Evolutionary conservation across 2,888 invertebrate species (phyloP).

Genomic region (Oscheius onirici): DNA sequence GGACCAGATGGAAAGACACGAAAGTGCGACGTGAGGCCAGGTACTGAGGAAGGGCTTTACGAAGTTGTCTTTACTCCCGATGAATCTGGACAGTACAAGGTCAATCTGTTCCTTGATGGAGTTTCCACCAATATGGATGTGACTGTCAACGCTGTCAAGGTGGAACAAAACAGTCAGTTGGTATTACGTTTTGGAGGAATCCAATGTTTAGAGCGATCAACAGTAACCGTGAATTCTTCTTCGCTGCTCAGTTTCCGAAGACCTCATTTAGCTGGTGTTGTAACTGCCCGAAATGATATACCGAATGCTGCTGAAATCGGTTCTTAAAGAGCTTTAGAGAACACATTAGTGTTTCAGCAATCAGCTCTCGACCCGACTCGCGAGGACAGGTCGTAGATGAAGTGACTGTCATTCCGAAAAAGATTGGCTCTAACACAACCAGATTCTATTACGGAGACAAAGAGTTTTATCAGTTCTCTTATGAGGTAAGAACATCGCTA

Average conservation of each 20-base stretch:
- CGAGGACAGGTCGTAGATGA: background rate
- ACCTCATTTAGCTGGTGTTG: background rate
- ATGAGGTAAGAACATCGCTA: constrained; percentile 37
- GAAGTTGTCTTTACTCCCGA: constrained; percentile 42
- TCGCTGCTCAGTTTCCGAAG: background rate
- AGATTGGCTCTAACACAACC: constrained; percentile 38
- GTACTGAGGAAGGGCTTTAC: constrained; percentile 37
- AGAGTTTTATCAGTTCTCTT: constrained; percentile 43
- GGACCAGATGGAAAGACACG: constrained; percentile 53
- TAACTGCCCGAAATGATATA: background rate
- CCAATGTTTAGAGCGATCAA: background rate
- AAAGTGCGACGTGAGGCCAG: constrained; percentile 33
- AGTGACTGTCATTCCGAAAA: constrained; percentile 36
- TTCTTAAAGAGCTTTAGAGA: background rate
- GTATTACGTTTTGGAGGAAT: background rate
- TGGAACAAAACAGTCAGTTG: background rate
- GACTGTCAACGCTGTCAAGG: background rate
- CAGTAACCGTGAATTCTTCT: background rate
- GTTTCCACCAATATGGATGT: constrained; percentile 10
- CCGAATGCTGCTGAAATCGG: constrained; percentile 17
- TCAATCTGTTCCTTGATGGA: constrained; percentile 41
- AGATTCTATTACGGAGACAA: constrained; percentile 46
- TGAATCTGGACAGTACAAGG: constrained; percentile 15
- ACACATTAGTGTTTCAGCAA: background rate
- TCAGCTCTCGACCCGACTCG: background rate